phyloP scores from a whole-genome alignment of 1,140 invertebrate genomes.

The Heliconius hermathena region DNA sequence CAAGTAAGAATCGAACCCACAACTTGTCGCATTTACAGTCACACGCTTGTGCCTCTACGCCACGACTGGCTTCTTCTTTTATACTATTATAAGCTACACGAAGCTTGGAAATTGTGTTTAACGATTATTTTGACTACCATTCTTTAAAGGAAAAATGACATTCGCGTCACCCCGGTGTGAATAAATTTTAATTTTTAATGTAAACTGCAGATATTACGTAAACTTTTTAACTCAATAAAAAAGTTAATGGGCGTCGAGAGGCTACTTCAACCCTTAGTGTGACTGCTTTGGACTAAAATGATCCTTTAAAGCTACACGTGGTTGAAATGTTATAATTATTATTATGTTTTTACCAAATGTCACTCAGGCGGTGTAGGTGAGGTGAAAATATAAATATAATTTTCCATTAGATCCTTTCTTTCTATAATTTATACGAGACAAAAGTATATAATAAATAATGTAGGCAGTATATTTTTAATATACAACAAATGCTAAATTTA shows the following conservation, averaged over 20 bases:
- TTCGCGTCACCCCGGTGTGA: neutral
- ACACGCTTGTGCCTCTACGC: too few relatives aligned
- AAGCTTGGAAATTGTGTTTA: neutral
- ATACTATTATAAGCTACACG: neutral
- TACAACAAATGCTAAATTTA: too few relatives aligned
- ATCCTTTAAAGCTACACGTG: conserved; percentile 15
- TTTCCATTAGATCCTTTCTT: neutral
- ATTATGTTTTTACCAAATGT: neutral
- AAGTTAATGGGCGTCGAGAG: conserved; percentile 14
- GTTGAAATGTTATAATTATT: conserved; percentile 6
- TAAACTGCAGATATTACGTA: conserved; percentile 3
- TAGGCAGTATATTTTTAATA: too few relatives aligned
- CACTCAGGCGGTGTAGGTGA: too few relatives aligned
- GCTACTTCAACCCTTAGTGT: conserved; percentile 17
- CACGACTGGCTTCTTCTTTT: too few relatives aligned
- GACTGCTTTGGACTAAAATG: conserved; percentile 11
- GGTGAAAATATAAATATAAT: neutral
- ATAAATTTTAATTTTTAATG: conserved; percentile 2
- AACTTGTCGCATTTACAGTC: too few relatives aligned
- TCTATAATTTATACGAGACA: neutral
- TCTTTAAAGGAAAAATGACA: neutral
- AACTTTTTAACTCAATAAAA: conserved; percentile 18
- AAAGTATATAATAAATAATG: too few relatives aligned
- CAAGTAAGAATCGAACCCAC: too few relatives aligned
- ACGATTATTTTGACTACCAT: neutral